A percentile compares a stretch with the other conserved stretches of the same genome.
Conservation (phyloP, 2,888 invertebrate species). For the Stomorhina lunata region DNA sequence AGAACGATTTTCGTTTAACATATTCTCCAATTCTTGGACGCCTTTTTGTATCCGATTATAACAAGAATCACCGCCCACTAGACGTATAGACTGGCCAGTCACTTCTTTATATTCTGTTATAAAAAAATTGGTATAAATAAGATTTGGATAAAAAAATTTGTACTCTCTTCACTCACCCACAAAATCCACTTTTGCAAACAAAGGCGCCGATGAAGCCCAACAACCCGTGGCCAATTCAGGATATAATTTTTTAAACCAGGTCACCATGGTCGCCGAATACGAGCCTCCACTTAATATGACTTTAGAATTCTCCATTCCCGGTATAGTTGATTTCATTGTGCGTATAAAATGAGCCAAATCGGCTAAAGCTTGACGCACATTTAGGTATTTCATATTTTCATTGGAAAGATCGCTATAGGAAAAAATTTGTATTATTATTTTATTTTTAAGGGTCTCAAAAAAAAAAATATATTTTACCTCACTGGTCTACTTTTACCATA, state of each 20-base stretch:
- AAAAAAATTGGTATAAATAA: neutral
- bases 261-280: slow-evolving; percentile 85
- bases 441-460: neutral
- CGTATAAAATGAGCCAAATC: slow-evolving; percentile 85
- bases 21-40: slow-evolving; percentile 73
- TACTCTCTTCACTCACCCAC: slow-evolving; percentile 72
- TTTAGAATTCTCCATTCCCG: slow-evolving; percentile 77
- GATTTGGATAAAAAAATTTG: neutral
- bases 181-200: slow-evolving; percentile 84
- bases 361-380: slow-evolving; percentile 84
- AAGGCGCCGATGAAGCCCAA: slow-evolving; percentile 85
- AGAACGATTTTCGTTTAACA: slow-evolving; percentile 72
- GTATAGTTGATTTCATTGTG: slow-evolving; percentile 78
- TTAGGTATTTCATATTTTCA: slow-evolving; percentile 83
- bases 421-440: slow-evolving; percentile 51
- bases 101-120: slow-evolving; percentile 78
- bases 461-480: slow-evolving; percentile 80
- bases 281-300: slow-evolving; percentile 84
- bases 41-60: slow-evolving; percentile 75
- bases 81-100: slow-evolving; percentile 75
- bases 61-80: slow-evolving; percentile 75
- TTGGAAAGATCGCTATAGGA: slow-evolving; percentile 82
- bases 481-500: slow-evolving; percentile 89
- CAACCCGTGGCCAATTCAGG: slow-evolving; percentile 83
- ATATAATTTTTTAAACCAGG: slow-evolving; percentile 85